These are phyloP conservation scores for Meghimatium bilineatum DNA, from an alignment of 2,888 invertebrate species.

Conservation along the genomic window DNA sequence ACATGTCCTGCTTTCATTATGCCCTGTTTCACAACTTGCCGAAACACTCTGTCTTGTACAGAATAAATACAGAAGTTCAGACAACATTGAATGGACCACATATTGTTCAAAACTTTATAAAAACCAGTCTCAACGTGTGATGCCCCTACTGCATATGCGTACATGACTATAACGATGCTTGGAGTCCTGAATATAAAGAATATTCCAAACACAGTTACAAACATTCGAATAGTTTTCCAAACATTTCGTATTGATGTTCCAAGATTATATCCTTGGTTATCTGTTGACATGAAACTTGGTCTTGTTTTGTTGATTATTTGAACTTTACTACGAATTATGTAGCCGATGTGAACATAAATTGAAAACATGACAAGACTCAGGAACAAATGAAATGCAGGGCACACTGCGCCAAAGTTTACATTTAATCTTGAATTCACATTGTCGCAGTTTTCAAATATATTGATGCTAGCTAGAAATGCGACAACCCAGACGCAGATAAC, in stretches of 20 bases:
- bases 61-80: conserved; percentile 13
- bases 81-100: neutral
- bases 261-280: neutral
- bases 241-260: neutral
- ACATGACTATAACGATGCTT: neutral
- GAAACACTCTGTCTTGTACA: conserved; percentile 8
- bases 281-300: neutral
- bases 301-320: neutral
- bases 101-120: too few species aligned
- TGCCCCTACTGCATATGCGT: neutral
- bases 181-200: conserved; percentile 14
- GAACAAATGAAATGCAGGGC: neutral
- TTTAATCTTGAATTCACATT: too few species aligned
- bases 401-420: neutral
- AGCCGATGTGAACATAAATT: conserved; percentile 5
- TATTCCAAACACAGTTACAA: conserved; percentile 13
- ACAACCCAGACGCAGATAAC: neutral
- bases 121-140: neutral
- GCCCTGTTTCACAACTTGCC: neutral
- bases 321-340: neutral
- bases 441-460: neutral
- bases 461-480: neutral
- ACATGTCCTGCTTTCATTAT: neutral
- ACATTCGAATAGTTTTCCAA: conserved; percentile 16
- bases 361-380: neutral